Conservation (phyloP, 1,140 invertebrate species). For the Micrasema longulum region DNA sequence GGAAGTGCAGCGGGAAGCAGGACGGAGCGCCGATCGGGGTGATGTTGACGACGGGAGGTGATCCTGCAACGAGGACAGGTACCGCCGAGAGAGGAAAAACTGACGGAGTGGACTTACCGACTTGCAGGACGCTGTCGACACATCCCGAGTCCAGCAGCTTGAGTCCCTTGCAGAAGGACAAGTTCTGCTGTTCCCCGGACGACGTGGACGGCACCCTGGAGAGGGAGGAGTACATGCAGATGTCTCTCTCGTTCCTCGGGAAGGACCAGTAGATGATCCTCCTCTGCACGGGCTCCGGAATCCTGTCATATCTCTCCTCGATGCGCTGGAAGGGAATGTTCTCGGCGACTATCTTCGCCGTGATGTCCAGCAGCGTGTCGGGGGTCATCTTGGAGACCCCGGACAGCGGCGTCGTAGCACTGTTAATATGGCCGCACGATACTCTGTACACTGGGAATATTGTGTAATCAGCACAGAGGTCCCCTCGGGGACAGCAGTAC, state of each 20-base stretch:
- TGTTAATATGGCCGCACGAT: conserved; percentile 57
- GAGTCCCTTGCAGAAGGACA: conserved; percentile 87
- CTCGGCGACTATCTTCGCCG: conserved; percentile 85
- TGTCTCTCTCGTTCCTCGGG: conserved; percentile 86
- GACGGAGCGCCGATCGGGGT: too few species aligned
- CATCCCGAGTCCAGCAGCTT: conserved; percentile 83
- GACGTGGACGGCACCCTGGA: conserved; percentile 70
- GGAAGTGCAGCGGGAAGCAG: background rate
- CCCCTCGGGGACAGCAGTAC: conserved; percentile 44
- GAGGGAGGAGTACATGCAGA: conserved; percentile 90
- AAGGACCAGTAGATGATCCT: conserved; percentile 91
- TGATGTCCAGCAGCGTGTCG: conserved; percentile 82
- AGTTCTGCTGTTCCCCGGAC: conserved; percentile 75
- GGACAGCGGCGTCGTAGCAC: conserved; percentile 15
- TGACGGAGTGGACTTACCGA: conserved; percentile 84
- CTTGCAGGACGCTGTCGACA: conserved; percentile 88
- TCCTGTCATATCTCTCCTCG: conserved; percentile 86
- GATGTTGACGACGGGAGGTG: background rate
- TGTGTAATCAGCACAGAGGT: conserved; percentile 41
- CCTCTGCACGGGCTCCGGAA: conserved; percentile 88
- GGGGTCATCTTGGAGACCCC: conserved; percentile 59
- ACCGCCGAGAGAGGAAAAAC: too few species aligned
- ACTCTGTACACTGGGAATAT: conserved; percentile 35
- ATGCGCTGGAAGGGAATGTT: conserved; percentile 88
- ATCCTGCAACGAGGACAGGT: background rate